These are phyloP conservation scores for Glossophaga mutica DNA, from an alignment of 2,797 vertebrate genomes.

Conservation along the genomic window DNA sequence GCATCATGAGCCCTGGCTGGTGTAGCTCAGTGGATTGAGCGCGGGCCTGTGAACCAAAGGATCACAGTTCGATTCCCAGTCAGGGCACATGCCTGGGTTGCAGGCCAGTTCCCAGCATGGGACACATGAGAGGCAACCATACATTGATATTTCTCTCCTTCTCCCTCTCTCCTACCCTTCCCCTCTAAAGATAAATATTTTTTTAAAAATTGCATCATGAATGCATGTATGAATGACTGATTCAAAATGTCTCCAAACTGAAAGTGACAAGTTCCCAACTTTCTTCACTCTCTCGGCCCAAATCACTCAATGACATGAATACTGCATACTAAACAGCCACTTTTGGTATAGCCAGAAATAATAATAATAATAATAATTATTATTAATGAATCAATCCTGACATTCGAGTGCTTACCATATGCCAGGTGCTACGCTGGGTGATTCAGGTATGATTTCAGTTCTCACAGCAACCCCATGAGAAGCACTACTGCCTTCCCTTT, in stretches of 20 bases:
- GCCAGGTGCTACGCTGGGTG: not conserved
- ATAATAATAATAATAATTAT: not conserved
- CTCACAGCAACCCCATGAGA: not conserved
- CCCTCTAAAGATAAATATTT: no score
- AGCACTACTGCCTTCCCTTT: not conserved
- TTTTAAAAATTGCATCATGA: not conserved
- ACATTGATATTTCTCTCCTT: no score
- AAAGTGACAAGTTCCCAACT: slow-evolving; percentile 1
- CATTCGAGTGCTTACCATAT: not conserved
- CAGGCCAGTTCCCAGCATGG: no score
- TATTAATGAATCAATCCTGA: not conserved
- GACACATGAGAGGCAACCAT: no score
- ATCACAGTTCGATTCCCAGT: no score
- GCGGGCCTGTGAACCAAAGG: no score
- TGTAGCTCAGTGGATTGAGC: no score
- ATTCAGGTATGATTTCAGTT: not conserved
- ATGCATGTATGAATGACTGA: not conserved
- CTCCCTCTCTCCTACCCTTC: no score
- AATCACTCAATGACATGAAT: not conserved
- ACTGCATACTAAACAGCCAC: not conserved
- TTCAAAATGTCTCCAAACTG: not conserved
- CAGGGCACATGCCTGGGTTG: no score
- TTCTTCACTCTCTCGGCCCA: not conserved
- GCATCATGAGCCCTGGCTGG: no score
- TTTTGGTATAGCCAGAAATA: not conserved